Conservation (phyloP, 53 echinoderm and acorn worm species). For the Holothuria leucospilota region DNA sequence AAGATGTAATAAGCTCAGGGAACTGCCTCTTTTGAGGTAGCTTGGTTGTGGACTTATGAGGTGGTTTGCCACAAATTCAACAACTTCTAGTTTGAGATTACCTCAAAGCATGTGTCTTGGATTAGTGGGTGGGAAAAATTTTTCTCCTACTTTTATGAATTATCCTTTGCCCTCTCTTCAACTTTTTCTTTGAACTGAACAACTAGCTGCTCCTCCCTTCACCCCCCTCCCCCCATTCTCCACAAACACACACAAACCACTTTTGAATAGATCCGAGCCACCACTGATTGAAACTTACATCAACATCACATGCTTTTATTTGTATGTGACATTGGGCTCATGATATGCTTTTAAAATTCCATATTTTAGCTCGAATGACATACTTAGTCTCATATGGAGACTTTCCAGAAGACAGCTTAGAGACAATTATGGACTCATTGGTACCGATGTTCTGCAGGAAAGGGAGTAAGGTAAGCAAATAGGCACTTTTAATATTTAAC, state of each 20-base stretch:
- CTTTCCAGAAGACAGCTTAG: slow-evolving; percentile 79
- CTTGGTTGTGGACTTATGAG: no score
- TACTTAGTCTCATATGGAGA: slow-evolving; percentile 78
- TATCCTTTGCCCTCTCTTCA: neutral
- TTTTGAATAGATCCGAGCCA: no score
- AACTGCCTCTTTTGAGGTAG: no score
- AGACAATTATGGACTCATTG: slow-evolving; percentile 75
- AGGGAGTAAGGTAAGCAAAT: slow-evolving; percentile 75
- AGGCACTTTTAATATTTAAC: neutral
- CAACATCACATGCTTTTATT: no score
- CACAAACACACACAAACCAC: no score
- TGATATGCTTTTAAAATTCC: no score
- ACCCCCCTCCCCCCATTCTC: no score
- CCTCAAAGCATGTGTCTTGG: neutral
- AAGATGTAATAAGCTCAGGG: no score
- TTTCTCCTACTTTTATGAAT: neutral
- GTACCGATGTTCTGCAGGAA: slow-evolving; percentile 78
- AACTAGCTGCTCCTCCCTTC: neutral
- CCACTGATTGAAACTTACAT: no score
- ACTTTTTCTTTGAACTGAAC: neutral
- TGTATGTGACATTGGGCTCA: neutral
- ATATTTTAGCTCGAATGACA: slow-evolving; percentile 42
- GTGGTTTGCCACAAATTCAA: no score
- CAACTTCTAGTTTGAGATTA: neutral
- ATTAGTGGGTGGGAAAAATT: neutral